Evolutionary conservation across 1,140 invertebrate species (phyloP).

Genomic region (Whitmania pigra): DNA sequence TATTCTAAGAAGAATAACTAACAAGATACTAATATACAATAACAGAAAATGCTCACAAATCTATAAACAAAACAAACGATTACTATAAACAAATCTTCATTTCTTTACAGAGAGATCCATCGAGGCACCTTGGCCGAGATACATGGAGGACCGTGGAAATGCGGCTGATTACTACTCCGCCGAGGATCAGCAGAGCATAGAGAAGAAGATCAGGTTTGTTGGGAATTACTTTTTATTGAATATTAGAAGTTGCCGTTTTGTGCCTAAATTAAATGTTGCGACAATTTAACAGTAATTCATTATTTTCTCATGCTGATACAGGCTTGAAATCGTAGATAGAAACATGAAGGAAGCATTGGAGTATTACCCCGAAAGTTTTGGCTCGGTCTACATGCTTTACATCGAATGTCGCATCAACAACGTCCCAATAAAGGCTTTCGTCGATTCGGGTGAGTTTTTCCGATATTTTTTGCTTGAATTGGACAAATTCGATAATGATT

Average conservation of each 20-base stretch:
- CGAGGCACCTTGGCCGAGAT: constrained; percentile 50
- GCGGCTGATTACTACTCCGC: constrained; percentile 77
- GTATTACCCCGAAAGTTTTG: constrained; percentile 92
- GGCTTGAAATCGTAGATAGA: constrained; percentile 84
- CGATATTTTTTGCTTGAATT: too few relatives aligned
- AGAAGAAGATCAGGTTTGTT: constrained; percentile 69
- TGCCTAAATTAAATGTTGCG: too few relatives aligned
- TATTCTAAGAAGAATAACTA: too few relatives aligned
- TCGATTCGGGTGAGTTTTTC: constrained; percentile 53
- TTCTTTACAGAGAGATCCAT: too few relatives aligned
- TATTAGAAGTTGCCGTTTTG: too few relatives aligned
- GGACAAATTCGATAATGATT: too few relatives aligned
- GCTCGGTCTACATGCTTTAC: constrained; percentile 91
- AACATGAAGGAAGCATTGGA: constrained; percentile 98
- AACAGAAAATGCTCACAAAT: too few relatives aligned
- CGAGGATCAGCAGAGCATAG: constrained; percentile 81
- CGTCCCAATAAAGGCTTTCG: constrained; percentile 87
- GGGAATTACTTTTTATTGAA: too few relatives aligned
- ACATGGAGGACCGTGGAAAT: constrained; percentile 70
- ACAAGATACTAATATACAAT: too few relatives aligned
- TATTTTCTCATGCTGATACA: constrained; percentile 3
- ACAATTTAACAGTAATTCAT: background rate
- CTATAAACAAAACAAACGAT: too few relatives aligned
- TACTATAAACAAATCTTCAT: too few relatives aligned
- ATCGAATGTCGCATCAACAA: constrained; percentile 68